Evolutionary conservation across 1,140 invertebrate species (phyloP).

Genomic region (Pomacea maculata): DNA sequence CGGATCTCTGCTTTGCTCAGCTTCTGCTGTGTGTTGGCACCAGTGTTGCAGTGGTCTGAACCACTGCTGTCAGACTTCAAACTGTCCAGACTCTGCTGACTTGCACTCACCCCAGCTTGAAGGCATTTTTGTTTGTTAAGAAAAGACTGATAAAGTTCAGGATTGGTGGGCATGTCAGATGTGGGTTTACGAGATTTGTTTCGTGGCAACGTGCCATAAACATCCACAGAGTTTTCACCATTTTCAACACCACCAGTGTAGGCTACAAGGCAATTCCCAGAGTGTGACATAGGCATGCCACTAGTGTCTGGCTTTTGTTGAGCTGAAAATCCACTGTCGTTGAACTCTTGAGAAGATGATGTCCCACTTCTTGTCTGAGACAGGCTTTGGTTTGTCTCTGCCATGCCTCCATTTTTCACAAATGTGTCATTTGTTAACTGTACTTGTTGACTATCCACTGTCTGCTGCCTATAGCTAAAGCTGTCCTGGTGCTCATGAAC

Average conservation of each 20-base stretch:
- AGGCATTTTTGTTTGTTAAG: conserved; percentile 38
- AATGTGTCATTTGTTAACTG: no score
- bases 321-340: conserved; percentile 15
- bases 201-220: conserved; percentile 45
- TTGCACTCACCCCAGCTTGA: conserved; percentile 11
- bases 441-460: no score
- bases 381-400: neutral
- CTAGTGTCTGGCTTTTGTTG: conserved; percentile 13
- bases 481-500: no score
- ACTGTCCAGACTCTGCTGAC: conserved; percentile 29
- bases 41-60: conserved; percentile 29
- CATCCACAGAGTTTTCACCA: conserved; percentile 28
- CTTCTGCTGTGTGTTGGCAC: conserved; percentile 27
- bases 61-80: conserved; percentile 29
- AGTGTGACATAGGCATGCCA: conserved; percentile 23
- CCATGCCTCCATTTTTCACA: no score
- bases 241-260: conserved; percentile 8
- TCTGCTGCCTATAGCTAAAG: no score
- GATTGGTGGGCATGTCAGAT: conserved; percentile 25
- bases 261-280: conserved; percentile 14
- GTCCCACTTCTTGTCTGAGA: conserved; percentile 22
- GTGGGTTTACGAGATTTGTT: conserved; percentile 28
- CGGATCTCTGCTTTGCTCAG: conserved; percentile 42
- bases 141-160: conserved; percentile 38
- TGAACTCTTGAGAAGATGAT: conserved; percentile 32